Evolutionary conservation across 2,113 vertebrate genomes (phyloP).

Genomic region (Pantherophis guttatus): DNA sequence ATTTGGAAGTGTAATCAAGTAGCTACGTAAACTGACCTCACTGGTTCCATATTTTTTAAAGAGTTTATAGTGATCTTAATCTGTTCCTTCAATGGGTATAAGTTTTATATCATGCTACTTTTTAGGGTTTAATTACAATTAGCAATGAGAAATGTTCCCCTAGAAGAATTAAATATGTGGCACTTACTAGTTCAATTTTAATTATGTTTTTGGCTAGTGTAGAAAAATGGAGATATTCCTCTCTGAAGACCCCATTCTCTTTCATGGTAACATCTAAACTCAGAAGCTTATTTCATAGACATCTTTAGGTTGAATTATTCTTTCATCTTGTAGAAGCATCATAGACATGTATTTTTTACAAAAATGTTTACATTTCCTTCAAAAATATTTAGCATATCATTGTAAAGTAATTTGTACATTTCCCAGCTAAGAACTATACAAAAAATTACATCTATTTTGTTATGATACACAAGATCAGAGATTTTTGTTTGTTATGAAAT

Average conservation of each 20-base stretch:
- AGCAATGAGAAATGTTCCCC: neutral
- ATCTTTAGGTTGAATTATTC: neutral
- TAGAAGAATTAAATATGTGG: neutral
- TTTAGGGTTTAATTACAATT: neutral
- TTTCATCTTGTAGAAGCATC: neutral
- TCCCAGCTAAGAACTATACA: neutral
- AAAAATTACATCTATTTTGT: neutral
- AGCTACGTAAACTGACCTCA: neutral
- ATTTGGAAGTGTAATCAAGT: neutral
- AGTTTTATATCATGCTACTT: neutral
- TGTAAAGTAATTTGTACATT: neutral
- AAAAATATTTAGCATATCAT: neutral
- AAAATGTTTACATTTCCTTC: neutral
- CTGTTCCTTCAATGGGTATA: neutral
- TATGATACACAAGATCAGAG: neutral
- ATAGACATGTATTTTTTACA: neutral
- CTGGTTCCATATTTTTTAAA: neutral
- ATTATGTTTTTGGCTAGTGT: neutral
- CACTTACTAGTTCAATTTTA: neutral
- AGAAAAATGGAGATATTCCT: neutral
- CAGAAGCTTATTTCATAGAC: neutral
- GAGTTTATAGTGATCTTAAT: neutral
- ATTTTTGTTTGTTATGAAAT: neutral
- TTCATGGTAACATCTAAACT: neutral
- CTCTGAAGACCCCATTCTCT: neutral